Evolutionary conservation across 2,113 vertebrate species (phyloP).

Genomic region (Dendropsophus ebraccatus): DNA sequence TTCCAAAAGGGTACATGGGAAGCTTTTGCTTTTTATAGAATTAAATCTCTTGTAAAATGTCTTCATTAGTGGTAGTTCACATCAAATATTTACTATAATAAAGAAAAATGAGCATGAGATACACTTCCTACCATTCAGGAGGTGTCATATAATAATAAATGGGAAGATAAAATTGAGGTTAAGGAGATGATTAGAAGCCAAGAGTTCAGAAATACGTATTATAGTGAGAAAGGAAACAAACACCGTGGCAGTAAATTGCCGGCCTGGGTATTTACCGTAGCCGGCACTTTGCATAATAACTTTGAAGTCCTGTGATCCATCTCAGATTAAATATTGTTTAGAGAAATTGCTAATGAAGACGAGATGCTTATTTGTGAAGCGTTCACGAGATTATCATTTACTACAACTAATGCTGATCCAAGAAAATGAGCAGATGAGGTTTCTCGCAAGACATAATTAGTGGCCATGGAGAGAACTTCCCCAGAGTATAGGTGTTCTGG

Average conservation of each 20-base stretch:
- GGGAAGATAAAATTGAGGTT: not conserved
- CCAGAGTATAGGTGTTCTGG: conserved; percentile 52
- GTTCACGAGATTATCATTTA: conserved; percentile 47
- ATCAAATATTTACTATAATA: not conserved
- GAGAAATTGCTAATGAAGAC: conserved; percentile 35
- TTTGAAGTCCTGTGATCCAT: conserved; percentile 21
- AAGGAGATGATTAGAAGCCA: not conserved
- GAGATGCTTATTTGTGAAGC: conserved; percentile 26
- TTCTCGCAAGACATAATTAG: conserved; percentile 52
- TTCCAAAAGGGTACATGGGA: no score
- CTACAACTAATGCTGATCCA: conserved; percentile 44
- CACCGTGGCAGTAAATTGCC: not conserved
- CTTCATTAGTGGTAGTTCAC: not conserved
- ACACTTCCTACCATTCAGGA: no score
- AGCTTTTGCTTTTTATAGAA: no score
- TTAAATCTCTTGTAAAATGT: not conserved
- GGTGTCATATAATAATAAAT: not conserved
- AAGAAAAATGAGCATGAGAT: not conserved
- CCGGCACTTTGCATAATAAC: conserved; percentile 36
- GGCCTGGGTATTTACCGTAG: not conserved
- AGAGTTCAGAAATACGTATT: not conserved
- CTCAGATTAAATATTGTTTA: conserved; percentile 40
- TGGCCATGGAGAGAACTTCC: conserved; percentile 44
- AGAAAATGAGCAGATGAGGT: conserved; percentile 48
- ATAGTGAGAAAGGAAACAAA: not conserved